Percentiles rank a stretch among this genome's conserved stretches.
phyloP scores from a whole-genome alignment of 2,888 invertebrate genomes.

The Drosophila neutralis region DNA sequence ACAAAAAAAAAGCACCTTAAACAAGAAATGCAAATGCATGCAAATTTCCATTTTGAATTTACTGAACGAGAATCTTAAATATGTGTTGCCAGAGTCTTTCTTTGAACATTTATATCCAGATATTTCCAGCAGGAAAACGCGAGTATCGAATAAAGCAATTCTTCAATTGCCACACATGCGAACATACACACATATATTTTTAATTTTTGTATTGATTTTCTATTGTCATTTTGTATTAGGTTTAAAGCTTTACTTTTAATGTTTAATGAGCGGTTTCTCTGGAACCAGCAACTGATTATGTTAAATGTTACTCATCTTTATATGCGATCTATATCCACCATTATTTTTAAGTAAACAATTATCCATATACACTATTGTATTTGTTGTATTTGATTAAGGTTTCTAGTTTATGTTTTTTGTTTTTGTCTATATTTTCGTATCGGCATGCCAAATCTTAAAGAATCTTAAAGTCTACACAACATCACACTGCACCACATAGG shows the following conservation, averaged over 20 bases:
- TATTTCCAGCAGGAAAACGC: not conserved
- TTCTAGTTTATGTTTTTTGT: constrained; percentile 77
- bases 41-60: constrained; percentile 22
- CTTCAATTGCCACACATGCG: constrained; percentile 21
- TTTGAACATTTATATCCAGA: constrained; percentile 1
- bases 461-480: constrained; percentile 1
- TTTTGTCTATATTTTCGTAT: constrained; percentile 49
- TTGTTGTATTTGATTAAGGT: constrained; percentile 52
- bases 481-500: constrained; percentile 14
- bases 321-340: constrained; percentile 48
- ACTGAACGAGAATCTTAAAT: constrained; percentile 20
- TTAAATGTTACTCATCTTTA: constrained; percentile 68
- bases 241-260: constrained; percentile 73
- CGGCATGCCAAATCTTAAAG: constrained; percentile 10
- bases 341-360: constrained; percentile 26
- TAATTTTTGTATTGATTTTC: constrained; percentile 60
- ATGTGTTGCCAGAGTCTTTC: constrained; percentile 48
- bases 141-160: constrained; percentile 24
- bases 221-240: constrained; percentile 71
- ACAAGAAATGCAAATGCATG: not conserved
- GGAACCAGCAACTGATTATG: constrained; percentile 75
- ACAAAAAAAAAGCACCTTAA: not conserved
- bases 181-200: constrained; percentile 19
- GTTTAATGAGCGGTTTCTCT: constrained; percentile 54
- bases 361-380: constrained; percentile 25